These are phyloP conservation scores for Ectropis crepuscularia DNA, from an alignment of 2,888 invertebrate species.

Conservation along the genomic window DNA sequence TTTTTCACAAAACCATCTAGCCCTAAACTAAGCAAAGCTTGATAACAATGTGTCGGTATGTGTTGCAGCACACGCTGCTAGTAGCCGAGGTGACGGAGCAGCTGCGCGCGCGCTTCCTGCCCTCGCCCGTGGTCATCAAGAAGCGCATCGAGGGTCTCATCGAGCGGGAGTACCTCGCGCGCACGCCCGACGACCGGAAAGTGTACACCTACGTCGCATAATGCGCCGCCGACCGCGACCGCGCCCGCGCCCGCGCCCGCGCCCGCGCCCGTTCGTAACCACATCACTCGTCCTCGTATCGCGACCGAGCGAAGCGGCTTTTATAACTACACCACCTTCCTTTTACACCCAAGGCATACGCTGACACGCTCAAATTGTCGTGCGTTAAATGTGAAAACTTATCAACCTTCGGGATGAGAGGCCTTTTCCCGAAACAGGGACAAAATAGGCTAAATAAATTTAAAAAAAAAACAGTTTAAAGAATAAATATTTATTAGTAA, in stretches of 20 bases:
- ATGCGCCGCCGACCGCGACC: constrained; percentile 45
- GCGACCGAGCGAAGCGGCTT: constrained; percentile 17
- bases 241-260: constrained; percentile 32
- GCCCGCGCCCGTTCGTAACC: constrained; percentile 42
- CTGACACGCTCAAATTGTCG: no score
- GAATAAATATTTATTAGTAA: no score
- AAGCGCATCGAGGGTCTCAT: constrained; percentile 99
- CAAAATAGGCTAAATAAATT: no score
- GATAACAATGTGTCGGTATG: background rate
- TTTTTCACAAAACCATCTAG: no score
- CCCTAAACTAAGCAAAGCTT: background rate
- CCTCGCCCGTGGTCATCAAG: constrained; percentile 99
- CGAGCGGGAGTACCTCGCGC: constrained; percentile 98
- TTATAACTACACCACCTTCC: constrained; percentile 6
- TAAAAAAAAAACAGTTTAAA: no score
- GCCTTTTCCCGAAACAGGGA: no score
- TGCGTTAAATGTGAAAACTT: no score
- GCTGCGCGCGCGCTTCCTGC: constrained; percentile 97
- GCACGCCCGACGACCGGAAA: constrained; percentile 98
- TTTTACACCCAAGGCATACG: no score
- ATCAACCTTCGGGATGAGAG: no score
- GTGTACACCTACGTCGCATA: constrained; percentile 98
- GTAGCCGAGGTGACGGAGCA: constrained; percentile 99
- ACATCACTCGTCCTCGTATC: constrained; percentile 28
- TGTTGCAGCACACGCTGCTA: constrained; percentile 93